Evolutionary conservation across 2,113 vertebrate genomes (phyloP), one percentile per base, ranked within the genome.

Genomic region (Phoxinus phoxinus): DNA sequence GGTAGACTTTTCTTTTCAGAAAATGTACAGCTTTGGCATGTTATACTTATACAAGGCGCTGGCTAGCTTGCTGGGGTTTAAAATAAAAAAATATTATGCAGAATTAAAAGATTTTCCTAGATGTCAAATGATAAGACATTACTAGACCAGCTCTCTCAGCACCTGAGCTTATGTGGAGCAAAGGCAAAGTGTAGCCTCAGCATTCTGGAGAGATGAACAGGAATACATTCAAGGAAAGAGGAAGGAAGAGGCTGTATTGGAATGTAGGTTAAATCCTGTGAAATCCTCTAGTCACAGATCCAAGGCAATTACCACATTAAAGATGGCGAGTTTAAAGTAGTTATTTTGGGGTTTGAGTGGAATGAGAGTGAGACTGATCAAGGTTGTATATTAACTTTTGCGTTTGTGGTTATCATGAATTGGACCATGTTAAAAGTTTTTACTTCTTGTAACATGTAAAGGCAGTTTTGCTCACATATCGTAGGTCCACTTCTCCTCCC

Each of bases 141-240:
- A 23, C 17, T 53, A 37, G 19, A 25, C 35, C 48, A 44, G 51
- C 25, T 51, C 53, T 53, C 61, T 30, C 44, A 25, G 30, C 56
- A 56, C 65, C 51, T 19, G 15, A 44, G 79, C 58, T 21, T 44
- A 27, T 53, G 44, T 76, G 13, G 86, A 87, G 59, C 87, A 92
- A 93, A 78, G 58, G 63, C 86, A 92, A 94, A 84, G 56, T 90
- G 93, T 92, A 44, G 53, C 23, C 88, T 95, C 92, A 94, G 94
- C 94, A 85, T 90, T 94, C 77, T 91, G 75, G 80, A 25, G 83
- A 89, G 41, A 8, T 21, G 15, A 46, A 32, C 46, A 35, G 44
- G 56, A 80, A 37, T 88, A 91, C 90, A 87, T 78, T 48, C 27
- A 46, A 67, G 53, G 59, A 87, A 86, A 74, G 74, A 86, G 88